phyloP scores from a whole-genome alignment of 2,113 vertebrate species.

The Typhlomys cinereus region DNA sequence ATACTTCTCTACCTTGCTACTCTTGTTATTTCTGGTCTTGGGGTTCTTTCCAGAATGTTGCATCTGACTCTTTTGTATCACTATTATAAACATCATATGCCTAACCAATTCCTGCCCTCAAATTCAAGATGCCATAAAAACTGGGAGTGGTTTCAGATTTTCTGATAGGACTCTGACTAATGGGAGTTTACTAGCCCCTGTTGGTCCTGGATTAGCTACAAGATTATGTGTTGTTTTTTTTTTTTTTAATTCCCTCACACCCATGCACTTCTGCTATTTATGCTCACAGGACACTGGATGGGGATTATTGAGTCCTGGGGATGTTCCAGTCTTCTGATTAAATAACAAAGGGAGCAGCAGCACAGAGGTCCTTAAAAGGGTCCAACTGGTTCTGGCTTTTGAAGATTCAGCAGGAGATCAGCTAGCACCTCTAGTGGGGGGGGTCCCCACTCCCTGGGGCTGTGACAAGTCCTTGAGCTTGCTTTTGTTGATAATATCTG shows the following conservation, averaged over 20 bases:
- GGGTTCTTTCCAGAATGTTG: not conserved
- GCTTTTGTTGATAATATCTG: not conserved
- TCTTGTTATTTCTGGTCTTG: not conserved
- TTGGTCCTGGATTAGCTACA: not conserved
- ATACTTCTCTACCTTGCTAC: not conserved
- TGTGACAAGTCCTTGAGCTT: not conserved
- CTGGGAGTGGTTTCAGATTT: not conserved
- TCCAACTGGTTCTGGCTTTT: not conserved
- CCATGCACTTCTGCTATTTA: not conserved
- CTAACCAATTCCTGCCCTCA: not conserved
- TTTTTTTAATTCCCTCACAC: not conserved
- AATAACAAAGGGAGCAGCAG: not conserved
- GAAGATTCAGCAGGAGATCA: not conserved
- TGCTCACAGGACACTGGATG: not conserved
- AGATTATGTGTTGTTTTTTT: too few species aligned
- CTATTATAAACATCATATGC: not conserved
- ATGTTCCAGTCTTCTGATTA: not conserved
- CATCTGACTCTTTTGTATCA: not conserved
- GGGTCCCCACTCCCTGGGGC: fast-evolving
- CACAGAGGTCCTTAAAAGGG: not conserved
- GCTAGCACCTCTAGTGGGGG: not conserved
- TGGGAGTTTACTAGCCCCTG: not conserved
- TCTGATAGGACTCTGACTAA: not conserved
- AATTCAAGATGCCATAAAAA: not conserved
- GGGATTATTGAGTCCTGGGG: not conserved